Base-by-base conservation (phyloP, 2,797 vertebrate genomes). In the Gymnoscopelus braueri region DNA sequence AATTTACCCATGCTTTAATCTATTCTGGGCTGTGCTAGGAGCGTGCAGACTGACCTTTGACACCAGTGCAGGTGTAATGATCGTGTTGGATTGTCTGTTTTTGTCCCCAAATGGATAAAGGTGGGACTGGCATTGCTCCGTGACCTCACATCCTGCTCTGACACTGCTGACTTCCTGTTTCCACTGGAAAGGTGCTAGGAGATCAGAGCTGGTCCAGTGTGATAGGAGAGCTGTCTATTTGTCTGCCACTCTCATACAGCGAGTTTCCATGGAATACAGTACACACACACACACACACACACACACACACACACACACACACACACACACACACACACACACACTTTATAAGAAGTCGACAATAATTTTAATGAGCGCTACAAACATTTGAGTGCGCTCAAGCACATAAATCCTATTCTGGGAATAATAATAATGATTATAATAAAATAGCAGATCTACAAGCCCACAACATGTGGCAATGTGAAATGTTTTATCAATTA, bases 161-260 rank as follows among this genome's bases (percentile, higher is more conserved):
- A 67, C 29, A 51, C 24, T 51, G 39, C 50, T 55, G 68, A 24
- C 64, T 81, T 90, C 88, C 86, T 86, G 67, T 85, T 88, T 88
- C 74, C 75, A 75, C 44, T 3, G 9, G 72, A 32, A 7, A 59
- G 11, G 35, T 67, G 39, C 53, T n/a, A 35, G 29, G 8, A 67
- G 59, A 71, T 50, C 53, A 58, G 57, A 71, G 54, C 59, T 79
- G 65, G 29, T 55, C 15, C 0, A 3, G 5, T 7, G 1, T 73
- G 65, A 77, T 63, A 69, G 60, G 56, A n/a, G 39, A 44, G 60
- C 67, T 55, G 6, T 50, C 2, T n/a, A 14, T 62, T 72, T 29
- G 15, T 68, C 44, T 50, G 55, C 32, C 11, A 48, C 5, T 54
- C 14, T 35, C 9, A 11, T 63, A 10, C 35, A 67, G 58, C 6